Percentiles rank a stretch among this genome's conserved stretches.
Conservation (phyloP, 2,888 invertebrate genomes). For the Laothoe populi region DNA sequence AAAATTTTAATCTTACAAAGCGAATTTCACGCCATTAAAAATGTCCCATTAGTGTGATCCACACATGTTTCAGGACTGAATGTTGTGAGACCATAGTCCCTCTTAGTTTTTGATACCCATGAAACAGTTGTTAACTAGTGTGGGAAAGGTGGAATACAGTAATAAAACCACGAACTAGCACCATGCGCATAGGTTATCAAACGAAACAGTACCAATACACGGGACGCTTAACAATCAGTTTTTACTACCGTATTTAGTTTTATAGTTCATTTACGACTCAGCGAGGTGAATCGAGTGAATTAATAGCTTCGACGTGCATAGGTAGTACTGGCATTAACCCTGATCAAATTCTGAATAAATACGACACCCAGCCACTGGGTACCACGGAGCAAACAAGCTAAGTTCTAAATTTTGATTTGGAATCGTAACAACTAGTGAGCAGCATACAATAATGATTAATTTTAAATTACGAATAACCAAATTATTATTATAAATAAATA, state of each 20-base stretch:
- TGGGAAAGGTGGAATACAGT: not conserved
- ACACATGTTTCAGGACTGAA: too few relatives aligned
- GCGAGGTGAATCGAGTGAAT: not conserved
- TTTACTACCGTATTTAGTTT: slow-evolving; percentile 2
- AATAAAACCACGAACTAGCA: too few relatives aligned
- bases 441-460: too few relatives aligned
- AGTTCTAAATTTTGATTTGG: not conserved
- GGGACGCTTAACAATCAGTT: not conserved
- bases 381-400: not conserved
- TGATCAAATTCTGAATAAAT: slow-evolving; percentile 7
- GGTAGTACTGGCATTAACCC: not conserved
- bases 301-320: slow-evolving; percentile 1
- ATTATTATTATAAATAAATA: too few relatives aligned
- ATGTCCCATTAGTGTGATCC: not conserved
- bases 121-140: too few relatives aligned
- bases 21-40: not conserved
- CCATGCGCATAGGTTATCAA: not conserved
- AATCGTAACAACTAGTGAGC: too few relatives aligned
- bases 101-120: too few relatives aligned
- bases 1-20: not conserved
- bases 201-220: not conserved
- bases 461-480: too few relatives aligned
- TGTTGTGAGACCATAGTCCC: too few relatives aligned
- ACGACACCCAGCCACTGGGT: not conserved
- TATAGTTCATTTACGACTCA: slow-evolving; percentile 6